Conservation (phyloP, 2,113 vertebrate genomes). For the Dinomys branickii region DNA sequence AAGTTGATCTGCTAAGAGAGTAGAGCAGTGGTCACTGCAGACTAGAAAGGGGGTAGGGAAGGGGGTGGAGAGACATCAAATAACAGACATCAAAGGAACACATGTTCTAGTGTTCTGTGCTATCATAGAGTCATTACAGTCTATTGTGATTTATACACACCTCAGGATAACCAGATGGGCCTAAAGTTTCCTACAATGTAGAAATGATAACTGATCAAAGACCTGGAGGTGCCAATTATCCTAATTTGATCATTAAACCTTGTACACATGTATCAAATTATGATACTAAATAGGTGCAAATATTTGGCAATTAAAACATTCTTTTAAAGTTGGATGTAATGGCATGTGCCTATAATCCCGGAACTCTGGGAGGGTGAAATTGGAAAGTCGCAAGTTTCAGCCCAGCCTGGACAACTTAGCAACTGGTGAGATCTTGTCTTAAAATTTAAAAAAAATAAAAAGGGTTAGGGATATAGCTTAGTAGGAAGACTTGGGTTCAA, state of each 20-base stretch:
- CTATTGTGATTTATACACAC: neutral
- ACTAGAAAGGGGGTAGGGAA: neutral
- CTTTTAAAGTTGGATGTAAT: neutral
- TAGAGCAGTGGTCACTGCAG: neutral
- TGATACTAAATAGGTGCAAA: neutral
- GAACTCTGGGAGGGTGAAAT: neutral
- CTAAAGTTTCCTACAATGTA: neutral
- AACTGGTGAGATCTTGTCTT: neutral
- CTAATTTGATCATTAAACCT: neutral
- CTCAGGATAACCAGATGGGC: neutral
- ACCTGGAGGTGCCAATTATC: neutral
- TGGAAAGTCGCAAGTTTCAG: neutral
- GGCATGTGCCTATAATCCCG: neutral
- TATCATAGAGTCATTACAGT: neutral
- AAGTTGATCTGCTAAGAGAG: neutral
- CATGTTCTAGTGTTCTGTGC: neutral
- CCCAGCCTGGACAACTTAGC: neutral
- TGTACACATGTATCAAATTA: neutral
- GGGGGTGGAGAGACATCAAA: neutral
- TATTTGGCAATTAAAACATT: neutral
- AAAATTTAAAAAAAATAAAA: neutral
- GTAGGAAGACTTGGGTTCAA: neutral
- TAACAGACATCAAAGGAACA: neutral
- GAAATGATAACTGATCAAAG: neutral
- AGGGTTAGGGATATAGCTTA: neutral